Conservation (phyloP, 2,888 invertebrate species). For the Zaprionus obscuricornis region DNA sequence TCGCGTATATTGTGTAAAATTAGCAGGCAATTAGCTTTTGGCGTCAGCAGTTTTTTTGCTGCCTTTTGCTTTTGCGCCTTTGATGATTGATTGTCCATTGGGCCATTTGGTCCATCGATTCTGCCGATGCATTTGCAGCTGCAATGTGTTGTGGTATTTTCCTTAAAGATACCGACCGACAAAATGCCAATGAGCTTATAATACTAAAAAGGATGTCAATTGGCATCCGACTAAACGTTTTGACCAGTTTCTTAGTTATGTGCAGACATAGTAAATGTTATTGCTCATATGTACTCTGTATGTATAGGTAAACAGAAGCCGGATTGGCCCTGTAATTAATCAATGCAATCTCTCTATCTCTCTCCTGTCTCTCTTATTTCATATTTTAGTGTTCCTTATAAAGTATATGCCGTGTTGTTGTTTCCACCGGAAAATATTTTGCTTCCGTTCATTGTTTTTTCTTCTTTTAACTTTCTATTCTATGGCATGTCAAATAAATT, state of each 20-base stretch:
- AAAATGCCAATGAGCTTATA: conserved; percentile 36
- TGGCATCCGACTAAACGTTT: conserved; percentile 52
- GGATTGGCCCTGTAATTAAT: conserved; percentile 49
- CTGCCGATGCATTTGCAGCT: conserved; percentile 30
- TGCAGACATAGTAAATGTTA: background rate
- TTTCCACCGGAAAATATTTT: conserved; percentile 75
- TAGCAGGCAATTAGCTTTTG: conserved; percentile 63
- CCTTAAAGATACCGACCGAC: conserved; percentile 61
- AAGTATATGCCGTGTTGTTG: conserved; percentile 28
- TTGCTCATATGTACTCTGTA: conserved; percentile 1
- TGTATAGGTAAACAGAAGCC: background rate
- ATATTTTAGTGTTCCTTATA: too few relatives aligned
- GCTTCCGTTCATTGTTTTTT: conserved; percentile 66
- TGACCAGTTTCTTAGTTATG: conserved; percentile 1
- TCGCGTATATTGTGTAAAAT: conserved; percentile 52
- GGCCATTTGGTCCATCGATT: conserved; percentile 37
- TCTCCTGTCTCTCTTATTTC: conserved; percentile 8
- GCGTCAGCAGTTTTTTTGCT: conserved; percentile 34
- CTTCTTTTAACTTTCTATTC: conserved; percentile 22
- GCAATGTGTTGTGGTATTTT: conserved; percentile 43
- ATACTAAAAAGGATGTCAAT: conserved; percentile 43
- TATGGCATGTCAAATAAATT: conserved; percentile 67
- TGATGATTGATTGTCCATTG: conserved; percentile 63
- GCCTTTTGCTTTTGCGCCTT: conserved; percentile 28
- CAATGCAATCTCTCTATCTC: conserved; percentile 23